Conservation (phyloP, 2,797 vertebrate species). For the Balearica regulorum region DNA sequence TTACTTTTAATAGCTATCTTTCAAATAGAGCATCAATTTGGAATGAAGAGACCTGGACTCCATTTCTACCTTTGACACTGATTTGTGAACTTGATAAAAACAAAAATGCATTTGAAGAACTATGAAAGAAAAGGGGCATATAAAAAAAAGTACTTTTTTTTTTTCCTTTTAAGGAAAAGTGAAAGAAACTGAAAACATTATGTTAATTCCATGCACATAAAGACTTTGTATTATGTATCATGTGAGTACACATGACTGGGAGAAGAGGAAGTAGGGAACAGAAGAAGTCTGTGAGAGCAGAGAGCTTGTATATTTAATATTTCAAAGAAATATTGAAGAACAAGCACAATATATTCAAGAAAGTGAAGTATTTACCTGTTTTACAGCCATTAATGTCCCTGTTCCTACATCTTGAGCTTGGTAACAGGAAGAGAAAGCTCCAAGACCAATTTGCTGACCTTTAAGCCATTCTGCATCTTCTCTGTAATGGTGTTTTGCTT, state of each 20-base stretch:
- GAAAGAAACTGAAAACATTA: background rate
- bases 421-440: conserved; percentile 90
- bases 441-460: conserved; percentile 89
- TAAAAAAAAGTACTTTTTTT: background rate
- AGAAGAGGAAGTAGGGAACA: background rate
- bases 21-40: background rate
- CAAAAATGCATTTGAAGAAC: background rate
- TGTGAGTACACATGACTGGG: background rate
- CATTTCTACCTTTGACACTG: background rate
- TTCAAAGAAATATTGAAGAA: background rate
- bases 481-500: conserved; percentile 86
- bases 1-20: background rate
- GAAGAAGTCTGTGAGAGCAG: background rate
- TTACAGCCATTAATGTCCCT: conserved; percentile 89
- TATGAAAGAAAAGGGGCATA: background rate
- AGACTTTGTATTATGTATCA: background rate
- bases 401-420: conserved; percentile 91
- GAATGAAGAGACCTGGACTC: background rate
- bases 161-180: background rate
- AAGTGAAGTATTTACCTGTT: conserved; percentile 77
- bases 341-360: background rate
- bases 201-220: background rate
- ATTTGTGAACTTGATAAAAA: background rate
- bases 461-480: conserved; percentile 88
- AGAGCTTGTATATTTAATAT: background rate